phyloP scores from a whole-genome alignment of 1,140 invertebrate genomes.

The Megalonaias nervosa region DNA sequence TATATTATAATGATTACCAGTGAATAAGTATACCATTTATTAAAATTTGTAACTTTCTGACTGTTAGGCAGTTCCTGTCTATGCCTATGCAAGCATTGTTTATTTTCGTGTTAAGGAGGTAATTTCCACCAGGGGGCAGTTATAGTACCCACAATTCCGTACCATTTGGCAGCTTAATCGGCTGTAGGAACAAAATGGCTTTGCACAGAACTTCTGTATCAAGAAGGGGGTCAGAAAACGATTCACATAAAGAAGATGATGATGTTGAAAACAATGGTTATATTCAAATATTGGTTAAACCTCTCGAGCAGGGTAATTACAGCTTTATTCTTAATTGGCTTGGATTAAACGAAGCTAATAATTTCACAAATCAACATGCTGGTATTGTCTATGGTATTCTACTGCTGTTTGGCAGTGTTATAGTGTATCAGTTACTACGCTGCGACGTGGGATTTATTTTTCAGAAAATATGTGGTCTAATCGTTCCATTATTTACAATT shows the following conservation, averaged over 20 bases:
- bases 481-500: slow-evolving; percentile 70
- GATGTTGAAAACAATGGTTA: slow-evolving; percentile 68
- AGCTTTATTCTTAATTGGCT: slow-evolving; percentile 61
- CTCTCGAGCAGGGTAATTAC: slow-evolving; percentile 62
- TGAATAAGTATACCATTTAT: no score
- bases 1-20: no score
- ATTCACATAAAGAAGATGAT: slow-evolving; percentile 62
- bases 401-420: slow-evolving; percentile 46
- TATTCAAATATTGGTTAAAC: slow-evolving; percentile 66
- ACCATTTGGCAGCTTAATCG: no score
- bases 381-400: slow-evolving; percentile 56
- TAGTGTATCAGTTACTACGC: slow-evolving; percentile 58
- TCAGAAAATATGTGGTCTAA: slow-evolving; percentile 60
- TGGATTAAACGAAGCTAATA: slow-evolving; percentile 48
- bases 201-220: slow-evolving; percentile 52
- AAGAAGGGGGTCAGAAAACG: slow-evolving; percentile 64
- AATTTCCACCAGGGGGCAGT: no score
- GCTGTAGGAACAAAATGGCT: slow-evolving; percentile 53
- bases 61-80: no score
- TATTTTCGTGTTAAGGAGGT: no score
- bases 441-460: slow-evolving; percentile 67
- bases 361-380: slow-evolving; percentile 57
- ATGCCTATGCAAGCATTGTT: no score
- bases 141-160: no score
- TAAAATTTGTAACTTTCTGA: no score